Conservation (phyloP, 2,888 invertebrate species). For the Cotesia congregata region DNA sequence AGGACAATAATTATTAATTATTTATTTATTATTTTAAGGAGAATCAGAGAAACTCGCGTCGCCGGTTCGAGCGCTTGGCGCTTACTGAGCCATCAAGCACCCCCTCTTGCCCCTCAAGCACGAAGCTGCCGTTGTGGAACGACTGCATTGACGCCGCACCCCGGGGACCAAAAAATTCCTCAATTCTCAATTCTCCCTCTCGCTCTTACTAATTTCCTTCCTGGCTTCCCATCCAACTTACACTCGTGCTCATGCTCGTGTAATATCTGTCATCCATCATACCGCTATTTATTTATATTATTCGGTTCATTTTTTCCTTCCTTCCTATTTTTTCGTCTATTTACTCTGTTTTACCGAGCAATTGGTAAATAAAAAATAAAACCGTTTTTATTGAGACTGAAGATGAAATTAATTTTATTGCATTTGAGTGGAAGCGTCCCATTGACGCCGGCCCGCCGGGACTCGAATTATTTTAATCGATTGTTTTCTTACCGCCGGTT, state of each 20-base stretch:
- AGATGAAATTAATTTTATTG: constrained; percentile 34
- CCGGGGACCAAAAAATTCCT: constrained; percentile 19
- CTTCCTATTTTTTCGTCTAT: background rate
- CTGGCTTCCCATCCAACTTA: background rate
- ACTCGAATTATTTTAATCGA: constrained; percentile 9
- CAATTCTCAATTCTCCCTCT: background rate
- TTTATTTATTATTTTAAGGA: constrained; percentile 12
- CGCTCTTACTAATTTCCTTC: background rate
- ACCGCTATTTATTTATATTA: background rate
- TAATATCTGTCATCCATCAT: background rate
- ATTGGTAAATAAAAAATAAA: background rate
- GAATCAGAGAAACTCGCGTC: constrained; percentile 46
- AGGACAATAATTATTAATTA: constrained; percentile 4
- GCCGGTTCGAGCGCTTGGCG: constrained; percentile 57
- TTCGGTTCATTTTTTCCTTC: background rate
- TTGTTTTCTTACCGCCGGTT: constrained; percentile 7
- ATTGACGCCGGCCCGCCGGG: constrained; percentile 6
- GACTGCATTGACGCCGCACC: constrained; percentile 36
- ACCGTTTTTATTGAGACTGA: constrained; percentile 11
- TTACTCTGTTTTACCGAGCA: background rate
- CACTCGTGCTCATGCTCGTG: background rate
- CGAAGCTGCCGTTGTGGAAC: constrained; percentile 41
- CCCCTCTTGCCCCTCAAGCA: constrained; percentile 43
- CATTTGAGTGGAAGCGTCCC: constrained; percentile 15
- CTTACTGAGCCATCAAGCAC: constrained; percentile 57